Base-by-base conservation (phyloP, 2,888 invertebrate species). In the Netelia virgata region DNA sequence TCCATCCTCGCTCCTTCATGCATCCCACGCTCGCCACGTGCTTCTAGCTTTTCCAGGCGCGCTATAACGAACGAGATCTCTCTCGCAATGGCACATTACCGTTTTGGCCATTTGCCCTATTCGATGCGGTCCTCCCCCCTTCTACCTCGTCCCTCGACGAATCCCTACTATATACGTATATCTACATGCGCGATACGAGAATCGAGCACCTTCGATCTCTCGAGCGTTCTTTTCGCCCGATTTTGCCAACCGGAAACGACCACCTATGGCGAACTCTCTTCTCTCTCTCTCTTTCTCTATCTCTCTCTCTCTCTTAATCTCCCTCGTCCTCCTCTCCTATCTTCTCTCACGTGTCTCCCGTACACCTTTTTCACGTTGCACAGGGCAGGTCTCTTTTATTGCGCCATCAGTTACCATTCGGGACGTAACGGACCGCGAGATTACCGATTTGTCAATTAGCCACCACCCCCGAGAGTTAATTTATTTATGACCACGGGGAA, bases 361-460 rank as follows among this genome's bases (percentile, higher is more conserved):
- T 57, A 80, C 64, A 79, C 74, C 64, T 73, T 72, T 28, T 77
- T 64, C 73, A 63, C 77, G 79, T 18, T 41, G 64, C 70, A 47
- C 41, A 70, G 86, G 86, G 61, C 66, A 70, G 81, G 82, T 77
- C 85, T 72, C 82, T 84, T 87, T 90, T 91, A 91, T 92, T 91
- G 87, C 88, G 78, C 89, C 88, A 90, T 90, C 87, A 88, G 88
- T 89, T 90, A 90, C 89, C 85, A 88, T 90, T 88, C 86, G 83
- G 85, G 84, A 76, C 75, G 86, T 86, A 87, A 87, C 88, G 82
- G 86, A 78, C 84, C 84, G 84, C 88, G 86, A 88, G 89, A 91
- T 91, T 91, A 90, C 90, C 90, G 90, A 91, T 91, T 91, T 90
- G 91, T 92, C 91, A 91, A 92, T 92, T 92, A 92, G 89, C 84